Percentiles rank a stretch among this genome's conserved stretches.
Evolutionary conservation across 2,113 vertebrate species (phyloP).

Genomic region (Picathartes gymnocephalus): DNA sequence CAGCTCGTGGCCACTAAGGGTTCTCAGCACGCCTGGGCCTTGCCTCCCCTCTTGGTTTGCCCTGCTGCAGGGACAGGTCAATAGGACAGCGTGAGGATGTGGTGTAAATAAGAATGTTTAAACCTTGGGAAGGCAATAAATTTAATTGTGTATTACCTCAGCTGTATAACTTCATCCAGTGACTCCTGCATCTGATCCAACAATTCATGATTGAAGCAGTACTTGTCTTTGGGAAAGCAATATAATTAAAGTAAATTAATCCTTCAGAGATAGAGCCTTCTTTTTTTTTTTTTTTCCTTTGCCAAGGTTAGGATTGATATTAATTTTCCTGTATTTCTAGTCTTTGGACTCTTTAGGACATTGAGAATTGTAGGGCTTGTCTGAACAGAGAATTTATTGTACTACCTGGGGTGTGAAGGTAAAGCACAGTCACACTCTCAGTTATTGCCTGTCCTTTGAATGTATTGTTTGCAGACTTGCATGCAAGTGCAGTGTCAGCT

Average conservation of each 20-base stretch:
- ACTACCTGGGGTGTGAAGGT: background rate
- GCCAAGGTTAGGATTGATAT: background rate
- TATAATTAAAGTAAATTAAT: conserved; percentile 35
- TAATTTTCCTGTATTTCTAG: background rate
- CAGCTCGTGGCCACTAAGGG: background rate
- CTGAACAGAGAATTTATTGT: conserved; percentile 27
- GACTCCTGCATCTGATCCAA: background rate
- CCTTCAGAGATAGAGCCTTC: background rate
- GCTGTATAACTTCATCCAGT: background rate
- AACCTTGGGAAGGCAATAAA: background rate
- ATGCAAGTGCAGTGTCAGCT: background rate
- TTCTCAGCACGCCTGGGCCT: background rate
- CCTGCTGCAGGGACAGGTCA: background rate
- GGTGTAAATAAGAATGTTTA: background rate
- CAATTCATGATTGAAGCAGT: background rate
- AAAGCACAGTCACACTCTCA: background rate
- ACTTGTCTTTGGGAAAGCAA: conserved; percentile 2
- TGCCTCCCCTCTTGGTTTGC: background rate
- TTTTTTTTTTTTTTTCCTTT: background rate
- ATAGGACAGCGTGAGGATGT: background rate
- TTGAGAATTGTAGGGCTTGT: background rate
- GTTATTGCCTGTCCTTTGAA: background rate
- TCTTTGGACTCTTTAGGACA: background rate
- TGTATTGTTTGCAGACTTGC: background rate
- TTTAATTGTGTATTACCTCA: conserved; percentile 19